Percentiles rank a stretch among this genome's conserved stretches.
Conservation (phyloP, 2,888 invertebrate species). For the Ametastegia equiseti region DNA sequence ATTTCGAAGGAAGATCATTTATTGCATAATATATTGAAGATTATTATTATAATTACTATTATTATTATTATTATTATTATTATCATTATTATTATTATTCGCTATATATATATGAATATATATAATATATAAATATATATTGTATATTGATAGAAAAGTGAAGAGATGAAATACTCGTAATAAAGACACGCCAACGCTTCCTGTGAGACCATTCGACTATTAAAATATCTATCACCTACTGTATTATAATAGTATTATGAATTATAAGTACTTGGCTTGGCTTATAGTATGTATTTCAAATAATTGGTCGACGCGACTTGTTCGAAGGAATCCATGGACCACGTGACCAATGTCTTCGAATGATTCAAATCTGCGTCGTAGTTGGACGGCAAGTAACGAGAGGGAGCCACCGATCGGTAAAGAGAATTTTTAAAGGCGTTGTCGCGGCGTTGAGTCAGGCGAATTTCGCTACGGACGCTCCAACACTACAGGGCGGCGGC, state of each 20-base stretch:
- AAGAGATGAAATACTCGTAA: conserved; percentile 72
- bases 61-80: neutral
- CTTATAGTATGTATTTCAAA: neutral
- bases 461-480: neutral
- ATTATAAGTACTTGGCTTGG: neutral
- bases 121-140: conserved; percentile 59
- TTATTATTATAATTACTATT: conserved; percentile 10
- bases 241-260: neutral
- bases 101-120: conserved; percentile 1
- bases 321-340: neutral
- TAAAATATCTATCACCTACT: neutral
- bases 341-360: too few relatives aligned
- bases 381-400: too few relatives aligned
- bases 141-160: conserved; percentile 71
- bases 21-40: conserved; percentile 8
- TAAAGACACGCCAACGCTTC: conserved; percentile 74
- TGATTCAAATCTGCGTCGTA: too few relatives aligned
- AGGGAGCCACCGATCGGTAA: neutral
- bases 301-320: neutral
- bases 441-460: neutral
- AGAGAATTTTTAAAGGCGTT: neutral
- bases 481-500: neutral
- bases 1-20: neutral
- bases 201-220: conserved; percentile 52
- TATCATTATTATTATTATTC: neutral